These are phyloP conservation scores for Augiades crinisus DNA, from an alignment of 2,888 invertebrate species.

Conservation along the genomic window DNA sequence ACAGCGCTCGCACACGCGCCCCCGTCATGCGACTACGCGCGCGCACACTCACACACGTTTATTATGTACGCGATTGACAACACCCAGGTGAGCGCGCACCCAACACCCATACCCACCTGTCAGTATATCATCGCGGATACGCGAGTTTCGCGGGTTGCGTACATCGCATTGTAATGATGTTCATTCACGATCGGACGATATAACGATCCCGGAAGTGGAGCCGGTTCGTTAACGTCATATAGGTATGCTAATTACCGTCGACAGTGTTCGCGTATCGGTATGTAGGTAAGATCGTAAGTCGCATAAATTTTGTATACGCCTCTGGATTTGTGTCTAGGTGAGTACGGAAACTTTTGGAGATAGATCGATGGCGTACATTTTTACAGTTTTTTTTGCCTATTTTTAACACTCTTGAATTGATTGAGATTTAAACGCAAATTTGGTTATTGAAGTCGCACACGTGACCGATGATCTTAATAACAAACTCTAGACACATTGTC, in stretches of 20 bases:
- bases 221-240: conserved; percentile 73
- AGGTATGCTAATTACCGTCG: conserved; percentile 70
- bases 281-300: conserved; percentile 28
- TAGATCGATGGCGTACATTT: too few relatives aligned
- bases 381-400: too few relatives aligned
- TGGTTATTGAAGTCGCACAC: too few relatives aligned
- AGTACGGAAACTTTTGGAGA: conserved; percentile 2
- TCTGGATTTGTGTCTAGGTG: conserved; percentile 9
- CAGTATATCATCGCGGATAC: conserved; percentile 24
- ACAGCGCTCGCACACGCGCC: conserved; percentile 47
- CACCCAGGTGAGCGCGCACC: conserved; percentile 73
- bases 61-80: conserved; percentile 77
- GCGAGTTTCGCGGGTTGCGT: conserved; percentile 46
- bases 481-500: too few relatives aligned
- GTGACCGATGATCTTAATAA: too few relatives aligned
- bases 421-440: too few relatives aligned
- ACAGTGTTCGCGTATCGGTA: conserved; percentile 56
- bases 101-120: conserved; percentile 11
- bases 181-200: conserved; percentile 66
- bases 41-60: conserved; percentile 56
- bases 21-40: conserved; percentile 52
- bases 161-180: conserved; percentile 62
- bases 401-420: too few relatives aligned
- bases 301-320: conserved; percentile 17
- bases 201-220: conserved; percentile 77